phyloP scores from a whole-genome alignment of 2,113 vertebrate species.

The Gymnocephalus cernua region DNA sequence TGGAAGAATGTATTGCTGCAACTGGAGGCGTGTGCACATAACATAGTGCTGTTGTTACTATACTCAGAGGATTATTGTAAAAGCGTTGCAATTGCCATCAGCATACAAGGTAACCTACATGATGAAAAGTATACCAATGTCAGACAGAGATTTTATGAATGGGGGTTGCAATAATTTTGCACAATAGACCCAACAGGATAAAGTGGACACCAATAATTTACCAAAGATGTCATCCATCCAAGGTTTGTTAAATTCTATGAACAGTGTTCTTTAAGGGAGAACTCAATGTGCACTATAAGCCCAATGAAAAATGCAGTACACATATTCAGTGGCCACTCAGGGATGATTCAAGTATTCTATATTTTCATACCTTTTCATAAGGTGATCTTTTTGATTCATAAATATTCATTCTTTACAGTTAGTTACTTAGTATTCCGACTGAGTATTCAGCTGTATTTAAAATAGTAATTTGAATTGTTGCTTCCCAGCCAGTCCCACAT shows the following conservation, averaged over 20 bases:
- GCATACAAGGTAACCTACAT: neutral
- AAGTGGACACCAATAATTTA: neutral
- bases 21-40: neutral
- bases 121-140: neutral
- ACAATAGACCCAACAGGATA: neutral
- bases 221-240: neutral
- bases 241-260: neutral
- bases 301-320: neutral
- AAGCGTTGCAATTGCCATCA: neutral
- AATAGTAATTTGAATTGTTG: neutral
- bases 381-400: neutral
- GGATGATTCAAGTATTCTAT: neutral
- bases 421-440: neutral
- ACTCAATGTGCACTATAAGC: neutral
- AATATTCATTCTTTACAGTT: neutral
- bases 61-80: neutral
- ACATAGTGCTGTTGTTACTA: neutral
- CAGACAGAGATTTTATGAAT: neutral
- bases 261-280: neutral
- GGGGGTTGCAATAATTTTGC: slow-evolving; percentile 15
- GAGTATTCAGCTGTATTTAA: neutral
- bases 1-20: neutral
- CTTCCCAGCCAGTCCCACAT: neutral
- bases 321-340: neutral
- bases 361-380: neutral